Percentiles rank a stretch among this genome's conserved stretches.
phyloP scores from a whole-genome alignment of 2,888 invertebrate genomes.

The Leptogaster cylindrica region DNA sequence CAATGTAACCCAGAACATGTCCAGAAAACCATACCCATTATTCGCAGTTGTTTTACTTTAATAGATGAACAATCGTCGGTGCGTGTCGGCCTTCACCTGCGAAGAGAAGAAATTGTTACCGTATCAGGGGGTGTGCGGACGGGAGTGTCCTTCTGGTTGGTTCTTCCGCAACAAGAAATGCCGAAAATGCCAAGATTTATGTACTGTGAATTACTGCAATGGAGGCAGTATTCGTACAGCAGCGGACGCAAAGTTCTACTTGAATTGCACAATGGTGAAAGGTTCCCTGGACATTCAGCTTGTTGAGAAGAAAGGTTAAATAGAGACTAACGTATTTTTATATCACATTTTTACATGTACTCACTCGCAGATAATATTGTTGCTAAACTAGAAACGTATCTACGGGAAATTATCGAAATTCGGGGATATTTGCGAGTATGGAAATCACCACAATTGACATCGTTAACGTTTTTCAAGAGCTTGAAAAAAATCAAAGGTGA shows the following conservation, averaged over 20 bases:
- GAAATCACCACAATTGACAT: slow-evolving; percentile 67
- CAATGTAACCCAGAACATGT: neutral
- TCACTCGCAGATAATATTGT: slow-evolving; percentile 53
- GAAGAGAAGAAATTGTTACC: slow-evolving; percentile 49
- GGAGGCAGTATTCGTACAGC: slow-evolving; percentile 65
- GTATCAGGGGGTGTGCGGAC: slow-evolving; percentile 64
- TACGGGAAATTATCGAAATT: slow-evolving; percentile 70
- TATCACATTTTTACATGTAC: too few relatives aligned
- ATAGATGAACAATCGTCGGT: slow-evolving; percentile 49
- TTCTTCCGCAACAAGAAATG: slow-evolving; percentile 52
- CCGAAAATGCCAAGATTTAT: slow-evolving; percentile 51
- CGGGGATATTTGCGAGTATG: slow-evolving; percentile 70
- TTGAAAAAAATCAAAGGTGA: slow-evolving; percentile 70
- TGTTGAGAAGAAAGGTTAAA: slow-evolving; percentile 52
- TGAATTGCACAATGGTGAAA: slow-evolving; percentile 72
- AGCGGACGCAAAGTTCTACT: slow-evolving; percentile 65
- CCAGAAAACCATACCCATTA: neutral
- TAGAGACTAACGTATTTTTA: slow-evolving; percentile 36
- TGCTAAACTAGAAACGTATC: slow-evolving; percentile 65
- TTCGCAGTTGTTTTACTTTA: neutral
- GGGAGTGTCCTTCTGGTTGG: slow-evolving; percentile 70
- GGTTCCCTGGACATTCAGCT: slow-evolving; percentile 70
- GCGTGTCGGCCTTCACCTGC: slow-evolving; percentile 52
- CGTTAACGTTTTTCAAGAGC: slow-evolving; percentile 71
- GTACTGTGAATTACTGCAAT: slow-evolving; percentile 60